phyloP scores from a whole-genome alignment of 1,140 invertebrate species.

The Pectinophora gossypiella region DNA sequence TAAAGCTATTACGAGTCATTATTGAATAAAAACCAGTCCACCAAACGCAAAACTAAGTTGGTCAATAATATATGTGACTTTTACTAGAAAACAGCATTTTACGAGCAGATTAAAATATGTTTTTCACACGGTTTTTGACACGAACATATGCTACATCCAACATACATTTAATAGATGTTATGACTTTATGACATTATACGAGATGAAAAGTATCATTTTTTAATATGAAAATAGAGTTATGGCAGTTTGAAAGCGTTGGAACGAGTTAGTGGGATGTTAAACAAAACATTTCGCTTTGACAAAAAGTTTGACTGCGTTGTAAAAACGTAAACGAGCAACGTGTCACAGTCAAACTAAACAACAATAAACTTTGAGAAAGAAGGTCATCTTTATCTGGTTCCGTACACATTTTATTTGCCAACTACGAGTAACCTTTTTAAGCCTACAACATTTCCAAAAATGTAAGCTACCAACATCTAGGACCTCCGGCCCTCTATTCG shows the following conservation, averaged over 20 bases:
- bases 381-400: neutral
- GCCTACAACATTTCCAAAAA: no score
- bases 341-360: slow-evolving; percentile 57
- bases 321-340: slow-evolving; percentile 49
- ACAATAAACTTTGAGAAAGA: no score
- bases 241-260: slow-evolving; percentile 15
- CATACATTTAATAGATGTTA: neutral
- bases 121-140: slow-evolving; percentile 28
- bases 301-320: slow-evolving; percentile 63
- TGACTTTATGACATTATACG: slow-evolving; percentile 57
- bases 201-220: slow-evolving; percentile 64
- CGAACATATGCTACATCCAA: slow-evolving; percentile 41
- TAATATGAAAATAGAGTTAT: slow-evolving; percentile 35
- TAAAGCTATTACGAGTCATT: neutral
- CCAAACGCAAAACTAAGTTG: slow-evolving; percentile 21
- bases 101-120: slow-evolving; percentile 44
- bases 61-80: slow-evolving; percentile 53
- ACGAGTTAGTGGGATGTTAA: slow-evolving; percentile 26
- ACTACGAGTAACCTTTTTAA: no score
- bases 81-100: slow-evolving; percentile 48
- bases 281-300: slow-evolving; percentile 55
- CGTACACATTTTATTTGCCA: no score
- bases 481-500: no score
- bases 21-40: neutral
- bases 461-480: no score